Percentiles rank a stretch among this genome's conserved stretches.
Evolutionary conservation across 2,797 vertebrate species (phyloP).

Genomic region (Chlorospingus semifuscus): DNA sequence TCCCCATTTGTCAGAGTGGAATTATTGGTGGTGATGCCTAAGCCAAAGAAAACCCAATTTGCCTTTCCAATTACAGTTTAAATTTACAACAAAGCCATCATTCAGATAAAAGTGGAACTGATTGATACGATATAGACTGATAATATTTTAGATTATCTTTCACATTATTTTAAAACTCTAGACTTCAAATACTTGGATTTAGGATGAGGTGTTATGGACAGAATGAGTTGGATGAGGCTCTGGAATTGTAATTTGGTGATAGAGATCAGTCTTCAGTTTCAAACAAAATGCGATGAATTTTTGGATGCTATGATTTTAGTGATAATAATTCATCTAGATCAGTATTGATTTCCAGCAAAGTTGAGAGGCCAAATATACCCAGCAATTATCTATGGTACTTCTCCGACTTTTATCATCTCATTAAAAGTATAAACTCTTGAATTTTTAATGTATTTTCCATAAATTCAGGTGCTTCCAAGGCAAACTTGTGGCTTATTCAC

Average conservation of each 20-base stretch:
- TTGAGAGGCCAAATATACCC: neutral
- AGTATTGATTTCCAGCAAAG: neutral
- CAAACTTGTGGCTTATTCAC: conserved; percentile 97
- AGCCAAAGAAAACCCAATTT: neutral
- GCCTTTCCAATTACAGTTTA: neutral
- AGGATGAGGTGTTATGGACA: neutral
- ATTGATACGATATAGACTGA: neutral
- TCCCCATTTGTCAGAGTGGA: neutral
- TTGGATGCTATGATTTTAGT: neutral
- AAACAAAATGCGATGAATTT: neutral
- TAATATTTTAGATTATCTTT: neutral
- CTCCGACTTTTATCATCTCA: neutral
- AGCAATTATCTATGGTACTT: neutral
- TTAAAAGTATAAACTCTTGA: neutral
- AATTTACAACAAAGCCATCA: neutral
- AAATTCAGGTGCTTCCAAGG: conserved; percentile 90
- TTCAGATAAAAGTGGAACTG: neutral
- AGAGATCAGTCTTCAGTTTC: neutral
- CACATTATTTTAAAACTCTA: neutral
- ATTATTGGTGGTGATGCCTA: neutral
- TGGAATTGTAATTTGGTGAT: neutral
- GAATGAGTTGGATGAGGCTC: neutral
- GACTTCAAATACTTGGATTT: neutral
- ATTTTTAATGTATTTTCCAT: neutral
- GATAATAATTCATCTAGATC: neutral